Evolutionary conservation across 1,140 invertebrate genomes (phyloP).

Genomic region (Drosophila punjabiensis): DNA sequence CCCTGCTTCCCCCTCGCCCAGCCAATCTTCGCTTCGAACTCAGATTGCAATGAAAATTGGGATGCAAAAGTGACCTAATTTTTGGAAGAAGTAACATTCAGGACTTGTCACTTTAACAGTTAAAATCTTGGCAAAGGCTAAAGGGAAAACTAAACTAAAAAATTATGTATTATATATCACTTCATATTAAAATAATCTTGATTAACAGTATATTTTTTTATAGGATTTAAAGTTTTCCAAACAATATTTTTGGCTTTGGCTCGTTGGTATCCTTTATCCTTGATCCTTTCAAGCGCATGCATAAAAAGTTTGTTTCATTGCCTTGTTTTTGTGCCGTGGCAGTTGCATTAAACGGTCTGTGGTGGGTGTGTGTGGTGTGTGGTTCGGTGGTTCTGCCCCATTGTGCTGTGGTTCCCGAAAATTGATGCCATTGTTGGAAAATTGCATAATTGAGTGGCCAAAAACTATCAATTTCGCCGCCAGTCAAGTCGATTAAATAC

Average conservation of each 20-base stretch:
- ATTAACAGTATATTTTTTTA: neutral
- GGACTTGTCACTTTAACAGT: neutral
- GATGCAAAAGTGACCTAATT: neutral
- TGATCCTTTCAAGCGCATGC: constrained; percentile 3
- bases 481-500: constrained; percentile 25
- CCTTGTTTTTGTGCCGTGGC: constrained; percentile 11
- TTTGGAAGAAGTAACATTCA: neutral
- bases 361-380: neutral
- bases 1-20: no score
- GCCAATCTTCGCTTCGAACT: constrained; percentile 8
- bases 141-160: no score
- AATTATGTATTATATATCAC: no score
- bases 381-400: neutral
- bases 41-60: neutral
- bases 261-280: neutral
- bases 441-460: constrained; percentile 63
- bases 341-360: constrained; percentile 23
- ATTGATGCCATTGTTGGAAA: constrained; percentile 29
- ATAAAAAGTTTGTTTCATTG: constrained; percentile 21
- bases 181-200: neutral
- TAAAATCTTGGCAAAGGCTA: no score
- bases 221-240: no score
- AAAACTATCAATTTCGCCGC: constrained; percentile 36
- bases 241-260: neutral
- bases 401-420: constrained; percentile 1